Percentiles rank a stretch among this genome's conserved stretches.
These are phyloP conservation scores for Steinernema khuongi DNA, from an alignment of 1,140 invertebrate genomes.

Conservation along the genomic window DNA sequence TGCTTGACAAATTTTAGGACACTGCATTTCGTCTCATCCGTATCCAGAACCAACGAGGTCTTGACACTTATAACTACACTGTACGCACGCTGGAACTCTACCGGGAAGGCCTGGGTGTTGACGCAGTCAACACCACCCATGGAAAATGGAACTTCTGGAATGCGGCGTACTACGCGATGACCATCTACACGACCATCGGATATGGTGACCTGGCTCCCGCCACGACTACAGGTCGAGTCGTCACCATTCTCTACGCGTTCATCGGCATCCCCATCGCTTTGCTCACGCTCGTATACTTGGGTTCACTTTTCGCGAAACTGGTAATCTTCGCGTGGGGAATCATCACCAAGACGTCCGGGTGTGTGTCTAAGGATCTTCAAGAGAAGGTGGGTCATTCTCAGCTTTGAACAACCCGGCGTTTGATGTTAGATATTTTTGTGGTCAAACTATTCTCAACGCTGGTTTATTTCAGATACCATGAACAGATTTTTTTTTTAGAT, in stretches of 20 bases:
- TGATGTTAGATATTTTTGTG: too few relatives aligned
- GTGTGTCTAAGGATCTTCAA: constrained; percentile 46
- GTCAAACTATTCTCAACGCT: too few relatives aligned
- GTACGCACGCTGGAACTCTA: not conserved
- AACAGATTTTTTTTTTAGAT: too few relatives aligned
- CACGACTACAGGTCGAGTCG: constrained; percentile 72
- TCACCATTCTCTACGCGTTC: constrained; percentile 92
- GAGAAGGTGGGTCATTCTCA: constrained; percentile 37
- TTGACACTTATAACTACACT: not conserved
- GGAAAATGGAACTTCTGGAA: not conserved
- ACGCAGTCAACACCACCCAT: not conserved
- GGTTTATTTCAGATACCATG: too few relatives aligned
- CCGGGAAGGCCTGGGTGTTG: not conserved
- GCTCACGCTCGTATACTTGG: constrained; percentile 86
- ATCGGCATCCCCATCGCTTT: constrained; percentile 89
- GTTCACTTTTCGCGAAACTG: constrained; percentile 63
- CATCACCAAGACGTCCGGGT: constrained; percentile 35
- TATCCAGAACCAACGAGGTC: not conserved
- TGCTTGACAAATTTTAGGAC: too few relatives aligned
- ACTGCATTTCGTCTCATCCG: not conserved
- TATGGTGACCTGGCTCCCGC: constrained; percentile 47
- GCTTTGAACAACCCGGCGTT: too few relatives aligned
- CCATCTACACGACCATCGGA: constrained; percentile 23
- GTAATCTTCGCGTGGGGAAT: constrained; percentile 38
- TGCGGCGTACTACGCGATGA: not conserved